A percentile compares a stretch with the other conserved stretches of the same genome.
Evolutionary conservation across 1,140 invertebrate genomes (phyloP).

Genomic region (Tribolium castaneum): DNA sequence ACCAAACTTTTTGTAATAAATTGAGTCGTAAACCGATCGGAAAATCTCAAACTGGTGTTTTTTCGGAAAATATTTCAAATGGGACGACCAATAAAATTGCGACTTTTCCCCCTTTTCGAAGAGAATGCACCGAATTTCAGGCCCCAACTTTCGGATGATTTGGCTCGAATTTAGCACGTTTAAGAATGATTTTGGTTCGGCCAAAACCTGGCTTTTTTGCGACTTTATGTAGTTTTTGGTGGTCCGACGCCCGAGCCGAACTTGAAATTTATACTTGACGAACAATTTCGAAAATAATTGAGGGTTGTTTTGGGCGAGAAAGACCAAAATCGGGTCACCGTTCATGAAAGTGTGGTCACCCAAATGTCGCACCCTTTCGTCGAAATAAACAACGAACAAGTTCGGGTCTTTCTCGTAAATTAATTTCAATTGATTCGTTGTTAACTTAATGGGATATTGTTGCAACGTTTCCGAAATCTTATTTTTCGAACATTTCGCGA

Average conservation of each 20-base stretch:
- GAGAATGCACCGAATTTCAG: background rate
- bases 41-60: conserved; percentile 17
- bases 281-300: conserved; percentile 6
- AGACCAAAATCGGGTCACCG: background rate
- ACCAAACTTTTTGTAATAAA: conserved; percentile 4
- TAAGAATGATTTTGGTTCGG: background rate
- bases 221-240: background rate
- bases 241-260: background rate
- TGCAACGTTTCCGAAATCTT: background rate
- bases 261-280: conserved; percentile 5
- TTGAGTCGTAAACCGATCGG: background rate
- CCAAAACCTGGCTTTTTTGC: background rate
- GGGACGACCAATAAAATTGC: background rate
- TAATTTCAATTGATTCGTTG: background rate
- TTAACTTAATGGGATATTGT: background rate
- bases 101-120: background rate
- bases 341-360: background rate
- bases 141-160: background rate
- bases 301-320: conserved; percentile 20
- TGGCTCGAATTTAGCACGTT: background rate
- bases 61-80: conserved; percentile 11
- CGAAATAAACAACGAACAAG: background rate
- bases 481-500: background rate
- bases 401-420: conserved; percentile 13
- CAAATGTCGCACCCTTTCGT: background rate